phyloP scores from a whole-genome alignment of 2,888 invertebrate species.

The Mesorhabditis spiculigera region DNA sequence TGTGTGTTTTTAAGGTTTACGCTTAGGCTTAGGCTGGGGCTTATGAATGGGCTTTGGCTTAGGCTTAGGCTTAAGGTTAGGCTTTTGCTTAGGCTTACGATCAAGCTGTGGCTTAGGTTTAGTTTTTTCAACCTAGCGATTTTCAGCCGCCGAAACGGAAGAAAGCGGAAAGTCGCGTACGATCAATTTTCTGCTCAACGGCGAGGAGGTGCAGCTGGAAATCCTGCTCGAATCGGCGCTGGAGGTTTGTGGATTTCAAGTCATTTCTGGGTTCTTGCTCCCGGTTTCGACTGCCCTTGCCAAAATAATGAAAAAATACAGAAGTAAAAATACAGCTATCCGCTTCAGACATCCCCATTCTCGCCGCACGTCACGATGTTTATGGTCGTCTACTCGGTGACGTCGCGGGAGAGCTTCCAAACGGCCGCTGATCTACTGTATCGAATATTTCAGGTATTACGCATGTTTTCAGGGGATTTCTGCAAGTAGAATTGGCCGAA shows the following conservation, averaged over 20 bases:
- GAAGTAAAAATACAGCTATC: background rate
- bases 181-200: constrained; percentile 45
- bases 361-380: constrained; percentile 33
- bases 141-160: background rate
- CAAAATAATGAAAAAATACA: background rate
- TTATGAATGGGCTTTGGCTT: too few species aligned
- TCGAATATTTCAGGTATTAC: constrained; percentile 14
- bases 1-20: too few species aligned
- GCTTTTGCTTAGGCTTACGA: too few species aligned
- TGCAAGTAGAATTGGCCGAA: too few species aligned
- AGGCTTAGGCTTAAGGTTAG: too few species aligned
- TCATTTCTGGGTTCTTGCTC: constrained; percentile 10
- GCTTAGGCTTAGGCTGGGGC: too few species aligned
- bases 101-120: too few species aligned
- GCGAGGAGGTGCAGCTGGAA: constrained; percentile 49
- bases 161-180: constrained; percentile 9
- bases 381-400: constrained; percentile 47
- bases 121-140: too few species aligned
- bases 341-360: constrained; percentile 27
- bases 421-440: constrained; percentile 40
- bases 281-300: background rate
- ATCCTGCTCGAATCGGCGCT: constrained; percentile 45
- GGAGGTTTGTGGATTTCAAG: constrained; percentile 26
- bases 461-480: too few species aligned
- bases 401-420: constrained; percentile 46